phyloP scores from a whole-genome alignment of 2,888 invertebrate genomes.

The Xestia ashworthii region DNA sequence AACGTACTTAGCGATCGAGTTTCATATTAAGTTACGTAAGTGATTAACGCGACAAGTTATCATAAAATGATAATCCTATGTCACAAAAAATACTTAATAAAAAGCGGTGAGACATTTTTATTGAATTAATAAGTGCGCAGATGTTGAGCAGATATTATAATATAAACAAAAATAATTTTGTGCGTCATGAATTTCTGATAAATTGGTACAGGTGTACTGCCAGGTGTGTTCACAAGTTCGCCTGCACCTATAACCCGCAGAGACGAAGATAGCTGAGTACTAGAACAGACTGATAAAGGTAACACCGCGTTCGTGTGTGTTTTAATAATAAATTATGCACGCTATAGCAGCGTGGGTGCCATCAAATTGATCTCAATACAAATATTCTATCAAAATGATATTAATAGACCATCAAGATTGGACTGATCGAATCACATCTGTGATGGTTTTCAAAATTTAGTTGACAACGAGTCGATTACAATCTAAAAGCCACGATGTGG shows the following conservation, averaged over 20 bases:
- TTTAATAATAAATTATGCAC: constrained; percentile 33
- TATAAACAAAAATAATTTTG: neutral
- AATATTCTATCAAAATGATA: constrained; percentile 41
- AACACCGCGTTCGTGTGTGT: constrained; percentile 1
- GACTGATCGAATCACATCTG: constrained; percentile 30
- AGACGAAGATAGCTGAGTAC: neutral
- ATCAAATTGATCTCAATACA: constrained; percentile 30
- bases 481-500: constrained; percentile 31
- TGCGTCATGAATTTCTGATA: constrained; percentile 32
- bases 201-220: constrained; percentile 53
- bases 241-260: neutral
- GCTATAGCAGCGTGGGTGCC: constrained; percentile 30
- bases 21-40: neutral
- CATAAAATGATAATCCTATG: neutral
- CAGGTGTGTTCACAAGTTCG: constrained; percentile 18
- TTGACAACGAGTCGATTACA: constrained; percentile 1
- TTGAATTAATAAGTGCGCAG: constrained; percentile 12
- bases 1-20: neutral
- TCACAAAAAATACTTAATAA: neutral
- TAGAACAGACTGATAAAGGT: constrained; percentile 13
- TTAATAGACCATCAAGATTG: constrained; percentile 31
- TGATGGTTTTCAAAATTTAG: constrained; percentile 26
- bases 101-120: neutral
- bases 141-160: constrained; percentile 16
- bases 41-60: constrained; percentile 13